phyloP scores from a whole-genome alignment of 2,888 invertebrate genomes.

The Ferrisia virgata region DNA sequence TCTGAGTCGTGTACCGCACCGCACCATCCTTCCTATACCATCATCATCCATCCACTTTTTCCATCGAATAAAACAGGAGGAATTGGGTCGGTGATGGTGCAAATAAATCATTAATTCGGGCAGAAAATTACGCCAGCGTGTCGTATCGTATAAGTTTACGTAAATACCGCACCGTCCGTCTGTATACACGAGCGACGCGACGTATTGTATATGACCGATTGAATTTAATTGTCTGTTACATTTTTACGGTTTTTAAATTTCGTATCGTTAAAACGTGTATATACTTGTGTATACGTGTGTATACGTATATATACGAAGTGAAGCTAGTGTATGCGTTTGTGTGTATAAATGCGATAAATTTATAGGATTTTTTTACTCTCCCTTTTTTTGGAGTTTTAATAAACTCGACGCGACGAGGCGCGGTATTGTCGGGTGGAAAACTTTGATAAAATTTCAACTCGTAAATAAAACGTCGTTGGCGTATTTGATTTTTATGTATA shows the following conservation, averaged over 20 bases:
- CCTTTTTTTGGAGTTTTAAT: not conserved
- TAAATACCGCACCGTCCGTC: no score
- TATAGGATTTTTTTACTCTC: not conserved
- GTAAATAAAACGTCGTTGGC: conserved; percentile 31
- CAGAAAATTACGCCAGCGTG: not conserved
- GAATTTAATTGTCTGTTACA: not conserved
- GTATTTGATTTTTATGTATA: conserved; percentile 9
- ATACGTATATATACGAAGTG: no score
- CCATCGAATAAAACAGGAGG: no score
- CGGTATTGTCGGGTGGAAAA: not conserved
- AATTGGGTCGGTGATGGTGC: not conserved
- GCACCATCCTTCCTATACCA: no score
- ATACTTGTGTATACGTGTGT: not conserved
- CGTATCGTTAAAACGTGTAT: not conserved
- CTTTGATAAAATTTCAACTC: conserved; percentile 33
- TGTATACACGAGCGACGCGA: no score
- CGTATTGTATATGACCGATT: not conserved
- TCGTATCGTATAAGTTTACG: no score
- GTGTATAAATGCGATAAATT: not conserved
- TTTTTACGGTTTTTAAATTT: not conserved
- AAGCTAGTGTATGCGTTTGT: no score
- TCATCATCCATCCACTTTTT: no score
- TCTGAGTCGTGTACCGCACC: no score
- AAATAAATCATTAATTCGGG: not conserved
- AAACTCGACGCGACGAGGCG: not conserved